phyloP scores from a whole-genome alignment of 2,113 vertebrate genomes.

The Callaeas wilsoni region DNA sequence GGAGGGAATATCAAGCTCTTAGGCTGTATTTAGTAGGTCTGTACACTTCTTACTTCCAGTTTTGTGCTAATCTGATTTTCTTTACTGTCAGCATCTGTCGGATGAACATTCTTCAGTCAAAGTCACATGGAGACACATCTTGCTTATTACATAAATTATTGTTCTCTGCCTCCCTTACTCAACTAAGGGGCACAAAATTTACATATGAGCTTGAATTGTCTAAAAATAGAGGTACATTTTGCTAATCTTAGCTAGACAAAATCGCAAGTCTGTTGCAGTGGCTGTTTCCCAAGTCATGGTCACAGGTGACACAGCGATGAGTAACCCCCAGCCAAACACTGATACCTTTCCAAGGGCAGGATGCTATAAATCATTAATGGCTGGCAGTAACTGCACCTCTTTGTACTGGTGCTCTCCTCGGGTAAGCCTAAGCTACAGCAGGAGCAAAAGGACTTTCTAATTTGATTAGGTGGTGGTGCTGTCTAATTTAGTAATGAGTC shows the following conservation, averaged over 20 bases:
- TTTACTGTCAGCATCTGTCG: background rate
- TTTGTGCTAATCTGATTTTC: constrained; percentile 48
- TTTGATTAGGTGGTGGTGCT: background rate
- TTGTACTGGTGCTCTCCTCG: background rate
- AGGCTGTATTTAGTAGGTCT: constrained; percentile 37
- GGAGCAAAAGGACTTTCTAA: background rate
- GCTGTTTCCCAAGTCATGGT: background rate
- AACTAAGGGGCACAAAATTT: background rate
- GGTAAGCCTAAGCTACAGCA: background rate
- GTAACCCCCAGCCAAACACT: background rate
- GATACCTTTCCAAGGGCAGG: background rate
- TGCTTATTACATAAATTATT: background rate
- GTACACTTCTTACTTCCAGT: background rate
- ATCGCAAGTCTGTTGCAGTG: background rate
- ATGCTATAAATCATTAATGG: background rate
- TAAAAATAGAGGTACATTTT: background rate
- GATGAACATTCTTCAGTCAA: background rate
- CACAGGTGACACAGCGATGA: background rate
- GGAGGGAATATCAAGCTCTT: constrained; percentile 17
- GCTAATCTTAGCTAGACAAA: background rate
- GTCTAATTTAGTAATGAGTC: background rate
- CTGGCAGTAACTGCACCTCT: background rate
- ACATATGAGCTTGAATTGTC: background rate
- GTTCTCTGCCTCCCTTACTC: background rate
- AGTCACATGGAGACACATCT: background rate